A percentile compares a stretch with the other conserved stretches of the same genome.
Conservation (phyloP, 23 tunicate species). For the Ciona savignyi region DNA sequence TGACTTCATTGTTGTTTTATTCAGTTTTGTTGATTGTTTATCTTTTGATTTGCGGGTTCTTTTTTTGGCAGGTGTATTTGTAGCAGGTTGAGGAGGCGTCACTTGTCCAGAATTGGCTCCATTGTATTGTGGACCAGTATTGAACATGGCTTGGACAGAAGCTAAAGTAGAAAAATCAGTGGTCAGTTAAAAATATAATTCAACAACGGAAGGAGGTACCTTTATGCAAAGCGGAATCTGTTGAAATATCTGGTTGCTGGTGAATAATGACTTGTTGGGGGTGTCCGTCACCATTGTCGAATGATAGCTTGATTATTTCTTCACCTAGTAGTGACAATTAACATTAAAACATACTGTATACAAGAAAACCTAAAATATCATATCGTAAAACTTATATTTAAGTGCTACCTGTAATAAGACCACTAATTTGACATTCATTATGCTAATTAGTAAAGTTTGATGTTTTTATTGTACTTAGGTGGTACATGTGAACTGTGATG, state of each 20-base stretch:
- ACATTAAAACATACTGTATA: no score
- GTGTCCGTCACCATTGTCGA: conserved; percentile 37
- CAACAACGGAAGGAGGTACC: not conserved
- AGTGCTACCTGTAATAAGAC: no score
- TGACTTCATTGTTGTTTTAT: not conserved
- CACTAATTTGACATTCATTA: no score
- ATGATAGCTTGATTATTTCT: conserved; percentile 53
- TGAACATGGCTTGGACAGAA: not conserved
- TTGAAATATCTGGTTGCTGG: conserved; percentile 18
- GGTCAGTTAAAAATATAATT: no score
- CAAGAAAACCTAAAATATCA: no score
- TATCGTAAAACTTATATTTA: no score
- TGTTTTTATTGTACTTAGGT: no score
- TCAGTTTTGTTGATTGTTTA: conserved; percentile 27
- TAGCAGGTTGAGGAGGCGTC: conserved; percentile 7
- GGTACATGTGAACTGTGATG: no score
- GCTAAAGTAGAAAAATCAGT: not conserved
- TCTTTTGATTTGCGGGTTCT: conserved; percentile 56
- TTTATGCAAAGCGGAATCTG: not conserved
- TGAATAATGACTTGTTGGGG: conserved; percentile 34
- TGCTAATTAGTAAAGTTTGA: no score
- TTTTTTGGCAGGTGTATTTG: conserved; percentile 26
- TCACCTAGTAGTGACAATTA: no score
- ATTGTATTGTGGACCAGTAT: conserved; percentile 18
- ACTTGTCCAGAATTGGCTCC: conserved; percentile 17